Conservation (phyloP, 2,888 invertebrate genomes). For the Serripes groenlandicus region DNA sequence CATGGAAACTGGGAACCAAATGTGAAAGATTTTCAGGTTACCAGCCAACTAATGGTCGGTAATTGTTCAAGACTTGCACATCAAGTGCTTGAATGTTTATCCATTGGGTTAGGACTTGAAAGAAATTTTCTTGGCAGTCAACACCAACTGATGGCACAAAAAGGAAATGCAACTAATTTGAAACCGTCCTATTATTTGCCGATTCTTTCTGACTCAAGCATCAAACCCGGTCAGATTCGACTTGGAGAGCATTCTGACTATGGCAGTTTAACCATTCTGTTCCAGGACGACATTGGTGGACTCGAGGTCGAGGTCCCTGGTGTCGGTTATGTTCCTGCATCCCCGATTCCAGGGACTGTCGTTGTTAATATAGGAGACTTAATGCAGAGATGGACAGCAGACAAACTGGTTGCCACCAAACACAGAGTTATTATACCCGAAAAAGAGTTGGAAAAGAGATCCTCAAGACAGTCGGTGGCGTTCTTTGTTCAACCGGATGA, state of each 20-base stretch:
- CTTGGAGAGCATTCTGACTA: slow-evolving; percentile 72
- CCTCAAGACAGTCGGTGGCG: slow-evolving; percentile 61
- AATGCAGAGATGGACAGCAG: slow-evolving; percentile 91
- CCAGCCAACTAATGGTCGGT: not conserved
- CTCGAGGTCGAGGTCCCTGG: slow-evolving; percentile 57
- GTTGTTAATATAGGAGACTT: slow-evolving; percentile 92
- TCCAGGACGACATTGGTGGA: slow-evolving; percentile 69
- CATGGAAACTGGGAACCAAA: not conserved
- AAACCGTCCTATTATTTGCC: slow-evolving; percentile 11
- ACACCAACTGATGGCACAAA: not conserved
- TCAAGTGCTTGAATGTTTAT: slow-evolving; percentile 7
- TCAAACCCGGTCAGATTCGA: slow-evolving; percentile 62
- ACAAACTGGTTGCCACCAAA: slow-evolving; percentile 90
- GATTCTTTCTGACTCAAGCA: not conserved
- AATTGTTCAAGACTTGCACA: not conserved
- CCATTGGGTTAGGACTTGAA: not conserved
- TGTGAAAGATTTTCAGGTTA: not conserved
- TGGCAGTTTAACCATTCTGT: slow-evolving; percentile 66
- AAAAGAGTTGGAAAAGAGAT: slow-evolving; percentile 11
- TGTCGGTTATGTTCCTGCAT: slow-evolving; percentile 91
- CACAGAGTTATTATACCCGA: slow-evolving; percentile 68
- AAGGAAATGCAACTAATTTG: not conserved
- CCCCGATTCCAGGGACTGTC: slow-evolving; percentile 92
- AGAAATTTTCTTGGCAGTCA: not conserved
- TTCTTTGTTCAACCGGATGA: slow-evolving; percentile 70